phyloP scores from a whole-genome alignment of 2,888 invertebrate genomes.

The Hypena proboscidalis region DNA sequence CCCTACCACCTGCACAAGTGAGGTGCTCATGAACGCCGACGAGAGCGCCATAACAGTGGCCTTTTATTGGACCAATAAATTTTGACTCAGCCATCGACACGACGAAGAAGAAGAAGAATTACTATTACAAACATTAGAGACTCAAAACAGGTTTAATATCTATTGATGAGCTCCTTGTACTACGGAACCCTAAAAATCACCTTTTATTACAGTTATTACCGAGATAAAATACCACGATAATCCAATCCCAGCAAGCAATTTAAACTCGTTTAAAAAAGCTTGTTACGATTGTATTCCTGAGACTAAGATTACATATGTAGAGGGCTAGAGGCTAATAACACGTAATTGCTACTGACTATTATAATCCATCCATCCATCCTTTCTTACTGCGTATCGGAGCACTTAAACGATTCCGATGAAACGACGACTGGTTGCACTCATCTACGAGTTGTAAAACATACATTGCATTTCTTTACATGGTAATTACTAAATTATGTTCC shows the following conservation, averaged over 20 bases:
- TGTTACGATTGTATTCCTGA: slow-evolving; percentile 4
- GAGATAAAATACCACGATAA: slow-evolving; percentile 1
- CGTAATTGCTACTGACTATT: slow-evolving; percentile 12
- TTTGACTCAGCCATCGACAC: no score
- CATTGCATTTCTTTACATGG: slow-evolving; percentile 31
- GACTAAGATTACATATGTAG: slow-evolving; percentile 14
- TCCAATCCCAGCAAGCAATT: not conserved
- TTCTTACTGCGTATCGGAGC: slow-evolving; percentile 11
- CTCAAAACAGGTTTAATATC: no score
- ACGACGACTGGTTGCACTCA: slow-evolving; percentile 2
- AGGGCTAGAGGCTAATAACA: slow-evolving; percentile 22
- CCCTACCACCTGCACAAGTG: no score
- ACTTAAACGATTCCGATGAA: slow-evolving; percentile 13
- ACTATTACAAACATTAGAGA: no score
- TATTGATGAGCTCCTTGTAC: no score
- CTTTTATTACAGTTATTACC: no score
- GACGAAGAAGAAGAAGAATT: no score
- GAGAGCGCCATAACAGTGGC: no score
- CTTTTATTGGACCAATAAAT: no score
- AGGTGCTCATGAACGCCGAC: no score
- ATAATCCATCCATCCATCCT: slow-evolving; percentile 11
- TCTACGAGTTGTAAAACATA: slow-evolving; percentile 2
- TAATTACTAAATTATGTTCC: slow-evolving; percentile 35
- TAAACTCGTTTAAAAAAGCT: not conserved
- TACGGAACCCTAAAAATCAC: no score